Evolutionary conservation across 2,113 vertebrate genomes (phyloP).

Genomic region (Dasyurus viverrinus): DNA sequence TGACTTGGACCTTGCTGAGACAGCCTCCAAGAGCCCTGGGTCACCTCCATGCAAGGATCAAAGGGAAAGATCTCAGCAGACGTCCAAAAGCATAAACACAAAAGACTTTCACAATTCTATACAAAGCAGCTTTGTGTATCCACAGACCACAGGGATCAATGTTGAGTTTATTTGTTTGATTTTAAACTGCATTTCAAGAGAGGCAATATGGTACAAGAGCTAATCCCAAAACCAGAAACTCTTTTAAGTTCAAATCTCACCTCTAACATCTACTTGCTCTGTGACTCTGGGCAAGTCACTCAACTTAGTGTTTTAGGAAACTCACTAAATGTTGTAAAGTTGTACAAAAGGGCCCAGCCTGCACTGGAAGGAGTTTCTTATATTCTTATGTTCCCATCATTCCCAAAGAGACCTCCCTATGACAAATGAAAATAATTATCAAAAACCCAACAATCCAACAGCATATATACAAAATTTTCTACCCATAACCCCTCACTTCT

Average conservation of each 20-base stretch:
- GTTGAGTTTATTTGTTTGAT: background rate
- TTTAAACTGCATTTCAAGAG: background rate
- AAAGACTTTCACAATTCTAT: background rate
- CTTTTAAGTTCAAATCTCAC: background rate
- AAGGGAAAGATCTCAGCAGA: background rate
- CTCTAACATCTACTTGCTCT: background rate
- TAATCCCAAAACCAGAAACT: background rate
- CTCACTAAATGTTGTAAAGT: background rate
- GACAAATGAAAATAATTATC: background rate
- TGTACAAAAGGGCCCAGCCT: background rate
- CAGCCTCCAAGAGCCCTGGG: background rate
- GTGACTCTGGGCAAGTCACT: background rate
- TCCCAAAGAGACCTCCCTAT: background rate
- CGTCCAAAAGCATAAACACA: background rate
- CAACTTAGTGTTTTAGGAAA: background rate
- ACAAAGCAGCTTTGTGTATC: background rate
- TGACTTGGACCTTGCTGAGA: background rate
- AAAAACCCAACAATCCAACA: background rate
- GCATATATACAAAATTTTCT: background rate
- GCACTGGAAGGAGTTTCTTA: background rate
- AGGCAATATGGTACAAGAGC: background rate
- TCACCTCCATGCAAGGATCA: background rate
- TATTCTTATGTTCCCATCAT: background rate
- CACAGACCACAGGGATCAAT: background rate
- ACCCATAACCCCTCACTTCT: background rate